These are phyloP conservation scores for pig (Sus scrofa) DNA, from an alignment of 2,113 vertebrate genomes.

Conservation along the genomic window DNA sequence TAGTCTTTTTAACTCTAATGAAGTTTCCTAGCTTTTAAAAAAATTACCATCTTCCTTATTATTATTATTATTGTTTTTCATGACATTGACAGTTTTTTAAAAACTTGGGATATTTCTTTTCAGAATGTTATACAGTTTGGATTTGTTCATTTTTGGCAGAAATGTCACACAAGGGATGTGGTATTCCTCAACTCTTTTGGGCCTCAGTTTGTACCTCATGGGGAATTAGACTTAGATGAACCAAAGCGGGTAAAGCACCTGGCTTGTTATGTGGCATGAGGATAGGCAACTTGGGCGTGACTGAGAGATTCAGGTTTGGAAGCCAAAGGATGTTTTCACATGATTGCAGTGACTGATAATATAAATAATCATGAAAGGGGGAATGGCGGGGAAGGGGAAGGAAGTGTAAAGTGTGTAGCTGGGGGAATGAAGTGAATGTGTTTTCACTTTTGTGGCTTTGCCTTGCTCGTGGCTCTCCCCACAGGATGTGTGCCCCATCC, in stretches of 20 bases:
- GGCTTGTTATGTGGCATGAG: background rate
- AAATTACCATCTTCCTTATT: background rate
- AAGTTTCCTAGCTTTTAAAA: background rate
- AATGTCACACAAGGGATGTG: background rate
- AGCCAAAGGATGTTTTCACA: background rate
- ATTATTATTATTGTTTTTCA: background rate
- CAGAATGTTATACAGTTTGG: background rate
- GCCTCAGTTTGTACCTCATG: background rate
- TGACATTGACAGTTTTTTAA: background rate
- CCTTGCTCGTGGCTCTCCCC: background rate
- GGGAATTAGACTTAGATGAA: background rate
- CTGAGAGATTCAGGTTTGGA: background rate
- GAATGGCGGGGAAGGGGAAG: background rate
- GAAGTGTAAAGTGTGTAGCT: background rate
- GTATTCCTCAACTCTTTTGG: background rate
- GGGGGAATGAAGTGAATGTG: rapidly evolving
- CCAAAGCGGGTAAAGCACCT: background rate
- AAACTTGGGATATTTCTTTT: background rate
- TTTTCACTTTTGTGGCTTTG: background rate
- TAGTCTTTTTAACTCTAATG: slow-evolving; percentile 26
- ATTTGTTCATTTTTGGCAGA: background rate
- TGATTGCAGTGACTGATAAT: background rate
- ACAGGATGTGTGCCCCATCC: background rate
- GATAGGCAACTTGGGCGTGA: background rate
- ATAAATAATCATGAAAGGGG: background rate